Evolutionary conservation across 2,888 invertebrate species (phyloP).

Genomic region (Yponomeuta cagnagella): DNA sequence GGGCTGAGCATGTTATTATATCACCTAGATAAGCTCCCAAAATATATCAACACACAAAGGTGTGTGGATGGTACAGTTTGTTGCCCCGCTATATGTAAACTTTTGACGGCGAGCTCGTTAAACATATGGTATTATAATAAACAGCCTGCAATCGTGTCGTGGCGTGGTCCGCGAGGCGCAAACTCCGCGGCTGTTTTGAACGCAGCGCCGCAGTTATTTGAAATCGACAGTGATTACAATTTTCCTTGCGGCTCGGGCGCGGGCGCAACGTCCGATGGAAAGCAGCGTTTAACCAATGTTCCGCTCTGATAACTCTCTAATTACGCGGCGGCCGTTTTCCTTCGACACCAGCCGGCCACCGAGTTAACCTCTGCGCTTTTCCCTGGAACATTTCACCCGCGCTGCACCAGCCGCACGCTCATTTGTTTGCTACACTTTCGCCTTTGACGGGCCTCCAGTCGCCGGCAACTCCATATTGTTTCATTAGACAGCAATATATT

Average conservation of each 20-base stretch:
- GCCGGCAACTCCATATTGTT: slow-evolving; percentile 30
- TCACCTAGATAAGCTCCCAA: neutral
- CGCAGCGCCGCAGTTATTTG: slow-evolving; percentile 56
- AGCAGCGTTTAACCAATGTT: slow-evolving; percentile 74
- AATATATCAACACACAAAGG: neutral
- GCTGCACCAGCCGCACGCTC: slow-evolving; percentile 39
- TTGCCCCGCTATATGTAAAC: slow-evolving; percentile 39
- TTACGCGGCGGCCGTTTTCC: slow-evolving; percentile 65
- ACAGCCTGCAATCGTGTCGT: slow-evolving; percentile 29
- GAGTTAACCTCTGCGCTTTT: slow-evolving; percentile 66
- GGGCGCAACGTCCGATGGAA: slow-evolving; percentile 73
- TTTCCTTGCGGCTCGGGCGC: slow-evolving; percentile 69
- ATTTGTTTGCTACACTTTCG: slow-evolving; percentile 66
- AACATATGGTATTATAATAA: slow-evolving; percentile 44
- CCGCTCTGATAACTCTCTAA: slow-evolving; percentile 74
- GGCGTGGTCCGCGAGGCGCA: slow-evolving; percentile 27
- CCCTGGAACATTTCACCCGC: slow-evolving; percentile 60
- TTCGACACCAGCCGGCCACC: slow-evolving; percentile 60
- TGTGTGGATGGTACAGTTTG: slow-evolving; percentile 28
- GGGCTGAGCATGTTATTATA: neutral
- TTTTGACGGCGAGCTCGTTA: slow-evolving; percentile 35
- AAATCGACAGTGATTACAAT: slow-evolving; percentile 75
- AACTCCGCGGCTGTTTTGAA: slow-evolving; percentile 34
- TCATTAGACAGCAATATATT: slow-evolving; percentile 33
- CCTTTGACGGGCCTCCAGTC: slow-evolving; percentile 33